Evolutionary conservation across 2,797 vertebrate genomes (phyloP), one percentile per base, ranked within the genome.

Genomic region (Etheostoma perlongum): DNA sequence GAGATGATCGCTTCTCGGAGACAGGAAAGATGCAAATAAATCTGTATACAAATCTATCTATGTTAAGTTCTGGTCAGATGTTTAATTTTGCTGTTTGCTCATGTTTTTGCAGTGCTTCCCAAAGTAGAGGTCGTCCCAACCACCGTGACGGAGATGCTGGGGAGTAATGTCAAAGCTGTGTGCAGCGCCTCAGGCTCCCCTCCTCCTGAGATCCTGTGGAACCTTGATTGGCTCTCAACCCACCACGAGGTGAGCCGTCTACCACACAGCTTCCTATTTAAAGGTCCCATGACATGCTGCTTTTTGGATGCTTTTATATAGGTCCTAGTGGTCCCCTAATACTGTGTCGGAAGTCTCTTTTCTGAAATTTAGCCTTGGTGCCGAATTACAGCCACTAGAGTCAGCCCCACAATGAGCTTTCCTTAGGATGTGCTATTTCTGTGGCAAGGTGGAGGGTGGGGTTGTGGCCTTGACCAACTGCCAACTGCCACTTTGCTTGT

Each of bases 111-210:
- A 99, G 98, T 95, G 78, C 86, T 96, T 87, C 98, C 98, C n/a
- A 95, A 89, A 80, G 96, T 96, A 40, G 95, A 95, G 80, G 84
- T 98, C 90, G 95, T 78, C 16, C 96, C 95, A 46, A 92, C 91
- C 61, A 94, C 92, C 23, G 92, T 99, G 83, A 97, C 95, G 0
- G 89, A 96, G 86, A 96, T 96, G 90, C 95, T 97, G 94, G 97
- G 98, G 61, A 95, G 90, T 60, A 94, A 96, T 51, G 86, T 96
- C 60, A 95, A 90, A 0, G 89, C 98, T 12, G 93, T 94, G 73
- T 99, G 98, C 79, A 96, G 83, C 9, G 96, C 96, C 48, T 92
- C 94, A 0, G 98, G 97, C 0, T 93, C 95, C 53, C 98, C 98
- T 9, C 75, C 94, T 63, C 97, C 97, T 18, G 94, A 94, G 79